A percentile compares a stretch with the other conserved stretches of the same genome.
Conservation (phyloP, 2,113 vertebrate species). For the Oreotrochilus melanogaster region DNA sequence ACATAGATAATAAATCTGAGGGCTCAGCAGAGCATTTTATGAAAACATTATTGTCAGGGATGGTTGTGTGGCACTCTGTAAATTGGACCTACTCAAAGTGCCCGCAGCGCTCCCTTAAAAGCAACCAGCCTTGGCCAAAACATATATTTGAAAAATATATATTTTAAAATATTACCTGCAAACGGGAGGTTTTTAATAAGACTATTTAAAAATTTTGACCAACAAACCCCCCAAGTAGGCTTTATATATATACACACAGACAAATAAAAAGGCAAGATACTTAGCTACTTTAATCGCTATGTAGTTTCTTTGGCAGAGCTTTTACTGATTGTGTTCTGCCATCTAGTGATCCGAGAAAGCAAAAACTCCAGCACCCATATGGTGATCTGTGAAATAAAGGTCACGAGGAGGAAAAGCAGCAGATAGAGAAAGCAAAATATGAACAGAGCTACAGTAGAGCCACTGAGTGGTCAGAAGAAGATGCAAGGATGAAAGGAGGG, state of each 20-base stretch:
- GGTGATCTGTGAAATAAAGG: neutral
- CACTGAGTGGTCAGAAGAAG: neutral
- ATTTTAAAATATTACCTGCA: too few species aligned
- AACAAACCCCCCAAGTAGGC: accelerated
- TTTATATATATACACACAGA: neutral
- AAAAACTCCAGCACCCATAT: neutral
- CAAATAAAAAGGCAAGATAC: neutral
- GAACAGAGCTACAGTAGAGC: neutral
- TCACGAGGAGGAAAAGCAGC: neutral
- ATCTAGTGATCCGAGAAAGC: slow-evolving; percentile 46
- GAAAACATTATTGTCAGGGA: neutral
- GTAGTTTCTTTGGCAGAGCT: neutral
- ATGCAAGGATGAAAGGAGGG: neutral
- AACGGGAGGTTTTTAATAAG: neutral
- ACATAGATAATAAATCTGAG: neutral
- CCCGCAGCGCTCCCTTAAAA: neutral
- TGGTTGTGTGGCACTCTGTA: neutral
- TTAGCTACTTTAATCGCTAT: accelerated
- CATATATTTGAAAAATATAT: neutral
- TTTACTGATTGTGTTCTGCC: slow-evolving; percentile 68
- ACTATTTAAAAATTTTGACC: neutral
- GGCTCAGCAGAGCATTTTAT: neutral
- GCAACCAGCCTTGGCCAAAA: neutral
- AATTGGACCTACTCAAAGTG: neutral
- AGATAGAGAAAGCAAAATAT: neutral